Percentiles rank a stretch among this genome's conserved stretches.
Conservation (phyloP, 2,113 vertebrate species). For the Diphyllodes magnificus region DNA sequence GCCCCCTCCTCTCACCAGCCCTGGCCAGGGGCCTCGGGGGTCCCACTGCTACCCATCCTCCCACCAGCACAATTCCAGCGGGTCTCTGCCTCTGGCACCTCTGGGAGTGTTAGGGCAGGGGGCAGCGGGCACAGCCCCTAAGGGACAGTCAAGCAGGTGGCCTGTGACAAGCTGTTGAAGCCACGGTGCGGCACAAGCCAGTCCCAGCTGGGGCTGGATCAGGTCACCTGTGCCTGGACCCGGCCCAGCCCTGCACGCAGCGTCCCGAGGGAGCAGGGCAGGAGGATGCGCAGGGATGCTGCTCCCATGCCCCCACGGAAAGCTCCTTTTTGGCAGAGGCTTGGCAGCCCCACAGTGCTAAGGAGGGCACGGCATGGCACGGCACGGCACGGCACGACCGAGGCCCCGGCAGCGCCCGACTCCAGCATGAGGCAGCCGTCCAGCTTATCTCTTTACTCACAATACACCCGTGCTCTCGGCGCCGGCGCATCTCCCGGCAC, state of each 20-base stretch:
- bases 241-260: rapidly evolving
- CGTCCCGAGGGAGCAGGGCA: rapidly evolving
- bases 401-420: rapidly evolving
- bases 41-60: not conserved
- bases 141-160: not conserved
- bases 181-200: rapidly evolving
- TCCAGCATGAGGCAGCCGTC: not conserved
- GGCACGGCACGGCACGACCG: not conserved
- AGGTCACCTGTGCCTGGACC: not conserved
- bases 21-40: rapidly evolving
- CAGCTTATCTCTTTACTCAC: not conserved
- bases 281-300: rapidly evolving
- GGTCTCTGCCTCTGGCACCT: not conserved
- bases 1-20: not conserved
- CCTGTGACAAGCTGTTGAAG: not conserved
- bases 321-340: not conserved
- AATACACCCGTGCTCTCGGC: not conserved
- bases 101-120: not conserved
- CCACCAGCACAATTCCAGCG: not conserved
- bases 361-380: not conserved
- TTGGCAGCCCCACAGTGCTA: not conserved
- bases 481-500: rapidly evolving
- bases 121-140: not conserved
- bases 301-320: rapidly evolving
- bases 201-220: not conserved